Base-by-base conservation (phyloP, 2,797 vertebrate species). In the Pangasius macronema region DNA sequence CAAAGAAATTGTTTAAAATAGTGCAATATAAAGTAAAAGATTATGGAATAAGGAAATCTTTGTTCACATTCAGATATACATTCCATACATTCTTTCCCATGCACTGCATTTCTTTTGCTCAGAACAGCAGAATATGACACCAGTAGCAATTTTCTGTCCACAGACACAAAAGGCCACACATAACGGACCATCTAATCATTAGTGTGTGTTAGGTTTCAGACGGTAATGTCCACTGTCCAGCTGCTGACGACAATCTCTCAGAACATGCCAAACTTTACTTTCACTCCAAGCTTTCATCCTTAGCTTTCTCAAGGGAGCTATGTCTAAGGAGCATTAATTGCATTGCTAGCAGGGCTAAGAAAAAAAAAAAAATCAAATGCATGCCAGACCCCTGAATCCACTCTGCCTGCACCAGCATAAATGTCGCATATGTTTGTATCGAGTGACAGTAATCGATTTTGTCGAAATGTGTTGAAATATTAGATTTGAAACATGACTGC, bases 171-270 rank as follows among this genome's bases (percentile, higher is more conserved):
- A 86, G 67, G 30, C 13, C 68, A 65, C 53, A 75, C 68, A 83
- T 83, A 49, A 70, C 42, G 68, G 65, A 61, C 51, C 49, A 46
- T 46, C 53, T 86, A 86, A 22, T 75, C 51, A 36, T 83, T 36
- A 63, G 49, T 9, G 39, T 85, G 87, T 84, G 85, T 81, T 42
- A 57, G 49, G 75, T 86, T 84, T 87, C 85, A 51, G 8, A 70
- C 16, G 13, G 51, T 51, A 30, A 77, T 55, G 73, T 86, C 73
- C 75, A n/a, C 33, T 72, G 42, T 53, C 36, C 85, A 85, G 67
- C 82, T 86, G 88, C 70, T 55, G 65, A 53, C 36, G 82, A 55
- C 33, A 16, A 67, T 84, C 82, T 65, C 67, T 87, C 24, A 10
- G 49, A 77, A 33, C 46, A 72, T 33, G 57, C 67, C 80, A 59